Conservation (phyloP, 2,888 invertebrate genomes). For the Catocala fraxini region DNA sequence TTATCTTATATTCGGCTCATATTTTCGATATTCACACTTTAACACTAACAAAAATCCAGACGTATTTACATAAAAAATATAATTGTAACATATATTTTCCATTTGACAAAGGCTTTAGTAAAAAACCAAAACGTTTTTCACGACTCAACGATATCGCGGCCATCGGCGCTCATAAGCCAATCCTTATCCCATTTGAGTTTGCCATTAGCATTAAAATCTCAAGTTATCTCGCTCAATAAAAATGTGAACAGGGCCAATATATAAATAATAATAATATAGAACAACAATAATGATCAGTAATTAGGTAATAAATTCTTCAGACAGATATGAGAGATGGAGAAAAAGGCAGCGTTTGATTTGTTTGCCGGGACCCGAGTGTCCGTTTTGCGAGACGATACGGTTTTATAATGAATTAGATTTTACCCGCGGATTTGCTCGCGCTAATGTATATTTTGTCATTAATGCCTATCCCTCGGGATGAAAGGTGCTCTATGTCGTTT, state of each 20-base stretch:
- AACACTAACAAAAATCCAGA: background rate
- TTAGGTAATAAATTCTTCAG: constrained; percentile 70
- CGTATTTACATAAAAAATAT: background rate
- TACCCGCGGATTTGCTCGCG: too few relatives aligned
- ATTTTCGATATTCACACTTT: background rate
- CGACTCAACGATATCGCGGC: constrained; percentile 45
- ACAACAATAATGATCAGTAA: constrained; percentile 71
- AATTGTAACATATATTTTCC: constrained; percentile 4
- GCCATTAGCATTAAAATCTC: constrained; percentile 69
- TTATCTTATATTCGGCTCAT: background rate
- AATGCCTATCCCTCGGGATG: too few relatives aligned
- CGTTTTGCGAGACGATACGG: constrained; percentile 39
- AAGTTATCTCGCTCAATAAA: constrained; percentile 68
- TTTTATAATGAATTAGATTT: too few relatives aligned
- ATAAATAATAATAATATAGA: constrained; percentile 63
- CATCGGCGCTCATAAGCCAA: constrained; percentile 53
- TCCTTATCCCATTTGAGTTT: constrained; percentile 56
- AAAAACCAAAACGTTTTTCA: constrained; percentile 35
- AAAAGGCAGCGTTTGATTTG: constrained; percentile 49
- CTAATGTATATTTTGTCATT: too few relatives aligned
- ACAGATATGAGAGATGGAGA: constrained; percentile 65
- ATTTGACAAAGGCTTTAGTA: constrained; percentile 39
- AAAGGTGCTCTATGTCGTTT: too few relatives aligned
- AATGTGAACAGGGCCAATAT: constrained; percentile 51
- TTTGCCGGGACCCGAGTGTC: constrained; percentile 48